phyloP scores from a whole-genome alignment of 2,113 vertebrate genomes.

The Callospermophilus lateralis region DNA sequence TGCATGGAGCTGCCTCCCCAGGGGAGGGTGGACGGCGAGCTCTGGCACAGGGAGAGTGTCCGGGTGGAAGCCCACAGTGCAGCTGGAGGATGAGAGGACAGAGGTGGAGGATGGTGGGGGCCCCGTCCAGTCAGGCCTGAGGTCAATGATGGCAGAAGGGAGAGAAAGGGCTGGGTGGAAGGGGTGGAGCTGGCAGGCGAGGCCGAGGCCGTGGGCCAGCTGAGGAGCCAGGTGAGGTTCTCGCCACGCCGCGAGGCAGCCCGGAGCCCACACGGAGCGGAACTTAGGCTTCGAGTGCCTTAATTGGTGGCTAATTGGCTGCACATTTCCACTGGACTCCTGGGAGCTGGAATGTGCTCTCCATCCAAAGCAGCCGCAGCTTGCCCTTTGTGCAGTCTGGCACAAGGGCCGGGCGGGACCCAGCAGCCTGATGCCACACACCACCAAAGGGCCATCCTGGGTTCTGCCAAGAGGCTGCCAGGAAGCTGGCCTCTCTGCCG shows the following conservation, averaged over 20 bases:
- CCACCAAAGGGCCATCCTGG: not conserved
- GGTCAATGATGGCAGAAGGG: not conserved
- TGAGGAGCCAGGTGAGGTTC: not conserved
- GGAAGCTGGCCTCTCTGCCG: not conserved
- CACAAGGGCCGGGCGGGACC: not conserved
- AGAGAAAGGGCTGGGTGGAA: not conserved
- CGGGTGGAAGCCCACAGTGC: accelerated
- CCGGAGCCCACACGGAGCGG: not conserved
- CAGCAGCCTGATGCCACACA: not conserved
- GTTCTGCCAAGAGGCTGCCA: not conserved
- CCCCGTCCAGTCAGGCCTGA: not conserved
- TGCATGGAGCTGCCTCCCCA: not conserved
- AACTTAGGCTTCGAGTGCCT: not conserved
- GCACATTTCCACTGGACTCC: not conserved
- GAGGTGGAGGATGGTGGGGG: not conserved
- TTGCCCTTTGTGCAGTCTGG: not conserved
- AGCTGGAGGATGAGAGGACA: not conserved
- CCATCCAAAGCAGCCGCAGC: not conserved
- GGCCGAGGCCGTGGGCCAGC: not conserved
- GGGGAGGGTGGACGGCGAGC: not conserved
- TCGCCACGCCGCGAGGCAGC: not conserved
- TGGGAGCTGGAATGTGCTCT: not conserved
- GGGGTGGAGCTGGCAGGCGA: not conserved
- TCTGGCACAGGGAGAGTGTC: not conserved
- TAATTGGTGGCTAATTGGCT: not conserved